Evolutionary conservation across 2,797 vertebrate species (phyloP), one percentile per base, ranked within the genome.

Genomic region (Synanceia verrucosa): DNA sequence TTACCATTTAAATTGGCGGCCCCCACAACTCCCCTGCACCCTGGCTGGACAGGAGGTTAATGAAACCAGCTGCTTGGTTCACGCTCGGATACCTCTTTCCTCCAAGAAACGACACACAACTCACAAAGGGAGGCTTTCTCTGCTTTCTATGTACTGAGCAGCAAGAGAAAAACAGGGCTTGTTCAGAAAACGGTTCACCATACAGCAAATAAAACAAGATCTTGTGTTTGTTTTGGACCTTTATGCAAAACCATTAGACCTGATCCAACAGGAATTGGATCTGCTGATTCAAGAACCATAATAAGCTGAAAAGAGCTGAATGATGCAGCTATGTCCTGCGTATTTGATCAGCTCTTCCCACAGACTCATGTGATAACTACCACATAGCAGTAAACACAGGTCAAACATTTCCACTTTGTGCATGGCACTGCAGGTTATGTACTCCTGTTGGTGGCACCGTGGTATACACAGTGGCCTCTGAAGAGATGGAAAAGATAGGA

Each of bases 41-140:
- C 78, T 57, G 87, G 80, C 87, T 92, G 90, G 90, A 92, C 91
- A 88, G 84, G 91, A 93, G 93, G 94, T 94, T 94, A 94, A 94
- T 94, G 93, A 94, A 93, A 94, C 92, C 94, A 94, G 93, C 93
- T 94, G 93, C 90, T 92, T 81, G 81, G 77, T 89, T 91, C 92
- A 94, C 78, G 88, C 92, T 88, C 62, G 73, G 73, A 80, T 88
- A 85, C 79, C 65, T 92, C 69, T 70, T 90, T 87, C 83, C 77
- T 86, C 75, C 60, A 76, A 86, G 75, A 88, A 90, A 88, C 58
- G 65, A 77, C 86, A 81, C 86, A 81, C 79, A 90, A 83, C 79
- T 83, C 88, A 88, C 82, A 85, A 89, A 85, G 78, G 76, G 58
- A 83, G 77, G 73, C 65, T 82, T 85, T 87, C 78, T 86, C 86